Conservation (phyloP, 2,113 vertebrate species). For the Collichthys lucidus region DNA sequence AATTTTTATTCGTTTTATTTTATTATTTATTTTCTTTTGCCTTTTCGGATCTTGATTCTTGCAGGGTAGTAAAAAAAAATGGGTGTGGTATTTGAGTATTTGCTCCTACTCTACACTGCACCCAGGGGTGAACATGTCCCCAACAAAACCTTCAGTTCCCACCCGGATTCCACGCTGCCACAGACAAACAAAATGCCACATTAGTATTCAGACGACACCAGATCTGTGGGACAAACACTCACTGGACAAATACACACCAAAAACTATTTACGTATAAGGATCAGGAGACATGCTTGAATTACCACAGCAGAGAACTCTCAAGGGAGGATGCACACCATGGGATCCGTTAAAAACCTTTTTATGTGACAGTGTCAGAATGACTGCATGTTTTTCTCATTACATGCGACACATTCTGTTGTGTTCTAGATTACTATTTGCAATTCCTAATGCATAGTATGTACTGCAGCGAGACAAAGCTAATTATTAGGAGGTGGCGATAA, state of each 20-base stretch:
- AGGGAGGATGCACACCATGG: neutral
- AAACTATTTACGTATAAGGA: conserved; percentile 21
- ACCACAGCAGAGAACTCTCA: conserved; percentile 21
- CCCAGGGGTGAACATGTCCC: conserved; percentile 10
- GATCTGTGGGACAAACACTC: conserved; percentile 47
- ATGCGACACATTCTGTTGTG: conserved; percentile 52
- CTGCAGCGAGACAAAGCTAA: conserved; percentile 69
- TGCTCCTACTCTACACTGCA: neutral
- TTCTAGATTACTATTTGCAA: conserved; percentile 48
- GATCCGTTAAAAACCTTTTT: conserved; percentile 38
- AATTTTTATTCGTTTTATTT: conserved; percentile 46
- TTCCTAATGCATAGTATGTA: conserved; percentile 56
- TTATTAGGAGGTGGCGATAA: conserved; percentile 68
- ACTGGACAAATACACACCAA: conserved; percentile 44
- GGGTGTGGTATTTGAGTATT: conserved; percentile 18
- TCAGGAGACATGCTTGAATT: conserved; percentile 44
- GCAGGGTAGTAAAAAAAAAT: neutral
- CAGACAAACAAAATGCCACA: conserved; percentile 45
- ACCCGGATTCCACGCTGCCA: neutral
- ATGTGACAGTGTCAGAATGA: conserved; percentile 4
- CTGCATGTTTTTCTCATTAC: conserved; percentile 57
- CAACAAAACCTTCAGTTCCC: conserved; percentile 11
- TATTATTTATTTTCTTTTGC: neutral
- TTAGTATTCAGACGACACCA: conserved; percentile 63
- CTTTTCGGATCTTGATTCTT: conserved; percentile 31